Evolutionary conservation across 1,140 invertebrate species (phyloP).

Genomic region (Andricus grossulariae): DNA sequence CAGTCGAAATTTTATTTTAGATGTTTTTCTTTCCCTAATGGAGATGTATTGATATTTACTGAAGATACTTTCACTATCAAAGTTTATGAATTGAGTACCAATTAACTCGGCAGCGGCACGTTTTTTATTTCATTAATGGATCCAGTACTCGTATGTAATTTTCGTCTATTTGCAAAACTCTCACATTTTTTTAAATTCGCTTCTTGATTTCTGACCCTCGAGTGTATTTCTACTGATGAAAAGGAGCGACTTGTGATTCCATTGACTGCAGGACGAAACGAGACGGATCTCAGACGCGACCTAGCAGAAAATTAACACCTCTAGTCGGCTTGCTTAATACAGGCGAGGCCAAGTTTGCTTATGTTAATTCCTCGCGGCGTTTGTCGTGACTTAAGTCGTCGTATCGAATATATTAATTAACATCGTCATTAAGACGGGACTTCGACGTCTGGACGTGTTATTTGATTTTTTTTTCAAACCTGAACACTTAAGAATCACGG

Average conservation of each 20-base stretch:
- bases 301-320: slow-evolving; percentile 67
- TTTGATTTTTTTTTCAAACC: slow-evolving; percentile 15
- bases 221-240: slow-evolving; percentile 11
- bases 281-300: slow-evolving; percentile 38
- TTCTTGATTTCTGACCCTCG: slow-evolving; percentile 12
- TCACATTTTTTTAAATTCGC: slow-evolving; percentile 59
- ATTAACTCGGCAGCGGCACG: slow-evolving; percentile 36
- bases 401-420: slow-evolving; percentile 68
- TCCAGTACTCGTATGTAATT: slow-evolving; percentile 61
- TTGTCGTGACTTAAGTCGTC: slow-evolving; percentile 52
- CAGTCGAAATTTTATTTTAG: no score
- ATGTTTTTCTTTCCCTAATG: no score
- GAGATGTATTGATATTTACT: no score
- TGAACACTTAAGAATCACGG: slow-evolving; percentile 3
- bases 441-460: slow-evolving; percentile 18
- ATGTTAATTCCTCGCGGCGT: slow-evolving; percentile 62
- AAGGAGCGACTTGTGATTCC: slow-evolving; percentile 27
- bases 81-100: background rate
- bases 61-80: no score
- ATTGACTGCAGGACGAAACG: slow-evolving; percentile 20
- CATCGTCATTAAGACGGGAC: slow-evolving; percentile 63
- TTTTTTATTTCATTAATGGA: slow-evolving; percentile 68
- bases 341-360: slow-evolving; percentile 58
- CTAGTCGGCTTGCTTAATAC: slow-evolving; percentile 49
- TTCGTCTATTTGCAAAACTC: slow-evolving; percentile 63